phyloP scores from a whole-genome alignment of 2,797 vertebrate species.

The Sphenodon punctatus region DNA sequence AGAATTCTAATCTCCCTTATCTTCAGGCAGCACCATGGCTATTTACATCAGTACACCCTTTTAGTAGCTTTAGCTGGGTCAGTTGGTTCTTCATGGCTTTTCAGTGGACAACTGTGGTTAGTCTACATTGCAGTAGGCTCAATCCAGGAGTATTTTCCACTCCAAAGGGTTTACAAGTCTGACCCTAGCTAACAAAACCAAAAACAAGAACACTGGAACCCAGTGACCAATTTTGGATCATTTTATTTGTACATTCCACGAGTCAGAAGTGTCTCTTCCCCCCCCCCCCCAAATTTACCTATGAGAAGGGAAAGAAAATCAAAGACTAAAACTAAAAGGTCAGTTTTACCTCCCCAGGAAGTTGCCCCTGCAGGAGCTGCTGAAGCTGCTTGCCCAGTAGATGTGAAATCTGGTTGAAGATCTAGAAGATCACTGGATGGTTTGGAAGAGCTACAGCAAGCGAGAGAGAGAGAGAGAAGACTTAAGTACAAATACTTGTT shows the following conservation, averaged over 20 bases:
- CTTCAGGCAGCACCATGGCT: neutral
- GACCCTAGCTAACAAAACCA: no score
- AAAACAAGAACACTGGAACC: no score
- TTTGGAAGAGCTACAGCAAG: conserved; percentile 81
- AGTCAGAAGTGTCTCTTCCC: no score
- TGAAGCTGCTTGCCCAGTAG: conserved; percentile 79
- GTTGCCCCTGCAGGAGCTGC: conserved; percentile 81
- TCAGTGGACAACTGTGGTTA: no score
- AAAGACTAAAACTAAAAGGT: neutral
- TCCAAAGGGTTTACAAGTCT: neutral
- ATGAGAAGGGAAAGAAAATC: neutral
- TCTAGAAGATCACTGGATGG: conserved; percentile 90
- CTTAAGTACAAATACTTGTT: neutral
- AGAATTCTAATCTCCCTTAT: no score
- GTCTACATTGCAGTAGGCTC: conserved; percentile 20
- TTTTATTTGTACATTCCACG: no score
- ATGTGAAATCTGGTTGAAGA: conserved; percentile 89
- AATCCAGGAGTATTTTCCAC: neutral
- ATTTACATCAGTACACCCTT: neutral
- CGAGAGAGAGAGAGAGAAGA: neutral
- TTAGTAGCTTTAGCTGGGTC: no score
- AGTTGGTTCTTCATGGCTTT: no score
- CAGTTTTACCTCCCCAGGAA: conserved; percentile 92
- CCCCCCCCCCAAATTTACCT: no score
- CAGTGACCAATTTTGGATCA: no score